A percentile compares a stretch with the other conserved stretches of the same genome.
These are phyloP conservation scores for Cygnus buccinator DNA, from an alignment of 2,113 vertebrate species.

Conservation along the genomic window DNA sequence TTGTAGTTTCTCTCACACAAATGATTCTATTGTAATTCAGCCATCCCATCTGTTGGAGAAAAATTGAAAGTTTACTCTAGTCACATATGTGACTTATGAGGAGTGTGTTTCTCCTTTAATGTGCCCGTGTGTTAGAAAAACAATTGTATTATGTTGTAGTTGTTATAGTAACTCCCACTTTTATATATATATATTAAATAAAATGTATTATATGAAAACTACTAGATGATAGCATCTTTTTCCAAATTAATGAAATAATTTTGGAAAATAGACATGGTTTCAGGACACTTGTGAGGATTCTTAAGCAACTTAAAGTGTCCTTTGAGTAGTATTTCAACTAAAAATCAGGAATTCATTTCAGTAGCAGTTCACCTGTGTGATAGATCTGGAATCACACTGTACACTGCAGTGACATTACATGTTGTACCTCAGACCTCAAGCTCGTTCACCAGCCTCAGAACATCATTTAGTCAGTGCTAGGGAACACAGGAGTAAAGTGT, in stretches of 20 bases:
- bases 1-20: constrained; percentile 4
- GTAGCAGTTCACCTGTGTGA: neutral
- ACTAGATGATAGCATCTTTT: neutral
- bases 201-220: neutral
- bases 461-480: neutral
- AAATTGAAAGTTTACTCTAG: neutral
- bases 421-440: neutral
- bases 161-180: neutral
- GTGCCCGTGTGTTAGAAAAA: neutral
- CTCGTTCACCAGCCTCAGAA: neutral
- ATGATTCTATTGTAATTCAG: constrained; percentile 12
- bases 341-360: neutral
- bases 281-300: neutral
- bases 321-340: neutral
- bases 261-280: neutral
- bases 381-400: neutral
- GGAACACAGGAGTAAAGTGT: neutral
- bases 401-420: fast-evolving
- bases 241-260: neutral
- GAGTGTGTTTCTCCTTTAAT: neutral
- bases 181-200: neutral
- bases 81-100: neutral
- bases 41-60: neutral
- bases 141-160: neutral
- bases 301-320: neutral